Base-by-base conservation (phyloP, 1,140 invertebrate genomes). In the Macrobrachium rosenbergii region DNA sequence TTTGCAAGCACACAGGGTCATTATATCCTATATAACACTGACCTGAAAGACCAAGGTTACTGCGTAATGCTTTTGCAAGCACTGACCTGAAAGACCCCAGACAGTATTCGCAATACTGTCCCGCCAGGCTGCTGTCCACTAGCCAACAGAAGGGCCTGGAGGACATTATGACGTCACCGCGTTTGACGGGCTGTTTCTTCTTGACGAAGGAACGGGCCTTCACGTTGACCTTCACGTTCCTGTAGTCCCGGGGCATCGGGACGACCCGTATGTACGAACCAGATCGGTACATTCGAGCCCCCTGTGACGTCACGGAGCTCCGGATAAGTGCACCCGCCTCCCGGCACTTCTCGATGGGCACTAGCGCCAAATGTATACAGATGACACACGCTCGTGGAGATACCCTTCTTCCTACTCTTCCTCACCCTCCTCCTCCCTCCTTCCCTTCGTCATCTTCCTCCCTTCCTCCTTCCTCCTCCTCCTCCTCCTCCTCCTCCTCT, bases 51-150 rank as follows among this genome's bases (percentile, higher is more conserved):
- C 45, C 45, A 52, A 52, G n/a, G n/a, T n/a, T n/a, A n/a, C 10
- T 6, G 45, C 10, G 45, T 52, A 6, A 52, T 52, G 45, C 45
- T 52, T 6, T 52, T 52, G n/a, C n/a, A n/a, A 8, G 52, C 52
- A 52, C 52, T 58, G 8, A 86, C 83, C 76, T 79, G 45, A 12
- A 28, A 21, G 83, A 79, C n/a, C 16, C 62, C 8, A 86, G 59
- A 64, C 83, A 86, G 76, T 78, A 60, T 52, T 86, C 83, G 64
- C 83, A 86, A 77, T 86, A 86, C 19, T 52, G 52, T 43, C 83
- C 58, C 63, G 72, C 21, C 14, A 43, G 14, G 76, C 62, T 69
- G 23, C 59, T 58, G 63, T 79, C 83, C 7, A 86, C 76, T n/a
- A 86, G 6, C 8, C 64, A 78, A 64, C 83, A 86, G 76, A 86